These are phyloP conservation scores for Lasius platythorax DNA, from an alignment of 2,888 invertebrate genomes.

Conservation along the genomic window DNA sequence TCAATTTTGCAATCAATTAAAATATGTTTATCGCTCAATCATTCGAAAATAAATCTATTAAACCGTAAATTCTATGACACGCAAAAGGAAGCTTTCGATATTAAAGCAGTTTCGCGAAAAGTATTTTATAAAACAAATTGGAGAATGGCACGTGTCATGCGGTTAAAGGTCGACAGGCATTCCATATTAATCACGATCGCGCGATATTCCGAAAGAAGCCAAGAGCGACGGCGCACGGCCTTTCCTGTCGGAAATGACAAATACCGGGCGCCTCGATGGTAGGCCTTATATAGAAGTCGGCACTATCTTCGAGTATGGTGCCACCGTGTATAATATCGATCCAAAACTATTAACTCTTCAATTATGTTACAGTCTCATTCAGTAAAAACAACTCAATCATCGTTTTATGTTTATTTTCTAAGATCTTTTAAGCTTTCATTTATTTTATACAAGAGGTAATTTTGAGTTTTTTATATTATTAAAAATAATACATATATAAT, in stretches of 20 bases:
- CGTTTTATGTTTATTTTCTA: neutral
- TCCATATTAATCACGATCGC: conserved; percentile 57
- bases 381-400: conserved; percentile 23
- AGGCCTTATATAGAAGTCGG: conserved; percentile 76
- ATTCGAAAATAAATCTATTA: conserved; percentile 7
- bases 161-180: conserved; percentile 50
- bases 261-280: conserved; percentile 73
- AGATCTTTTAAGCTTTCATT: neutral
- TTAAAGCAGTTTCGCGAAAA: neutral
- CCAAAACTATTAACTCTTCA: conserved; percentile 36
- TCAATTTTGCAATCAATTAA: neutral
- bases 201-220: conserved; percentile 63
- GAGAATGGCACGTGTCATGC: conserved; percentile 55
- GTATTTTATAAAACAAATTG: conserved; percentile 28
- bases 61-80: neutral
- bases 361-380: conserved; percentile 9
- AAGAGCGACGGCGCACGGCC: conserved; percentile 62
- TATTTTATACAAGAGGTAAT: neutral
- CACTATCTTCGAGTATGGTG: conserved; percentile 46
- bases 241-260: conserved; percentile 80
- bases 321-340: conserved; percentile 31
- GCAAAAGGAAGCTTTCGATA: neutral
- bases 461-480: neutral
- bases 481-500: conserved; percentile 1
- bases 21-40: neutral